Conservation (phyloP, 2,888 invertebrate genomes). For the Leucophora obtusa region DNA sequence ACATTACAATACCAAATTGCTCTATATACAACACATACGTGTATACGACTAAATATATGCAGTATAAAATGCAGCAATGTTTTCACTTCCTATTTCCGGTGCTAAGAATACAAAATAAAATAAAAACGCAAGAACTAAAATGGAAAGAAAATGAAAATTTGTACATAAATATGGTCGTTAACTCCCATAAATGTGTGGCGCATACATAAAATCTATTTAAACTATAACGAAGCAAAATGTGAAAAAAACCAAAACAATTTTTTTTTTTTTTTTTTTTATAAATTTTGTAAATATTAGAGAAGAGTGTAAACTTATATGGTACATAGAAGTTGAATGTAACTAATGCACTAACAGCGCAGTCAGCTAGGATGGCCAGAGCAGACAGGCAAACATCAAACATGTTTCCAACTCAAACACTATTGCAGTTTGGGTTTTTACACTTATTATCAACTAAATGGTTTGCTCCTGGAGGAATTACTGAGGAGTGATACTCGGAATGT, state of each 20-base stretch:
- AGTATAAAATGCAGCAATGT: conserved; percentile 6
- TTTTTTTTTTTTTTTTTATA: too few species aligned
- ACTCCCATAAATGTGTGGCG: conserved; percentile 62
- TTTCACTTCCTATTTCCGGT: conserved; percentile 60
- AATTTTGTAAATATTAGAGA: conserved; percentile 17
- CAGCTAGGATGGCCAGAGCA: background rate
- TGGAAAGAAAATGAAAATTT: conserved; percentile 47
- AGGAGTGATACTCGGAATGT: too few species aligned
- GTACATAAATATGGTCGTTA: conserved; percentile 58
- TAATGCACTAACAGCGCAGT: conserved; percentile 1
- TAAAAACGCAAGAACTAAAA: conserved; percentile 26
- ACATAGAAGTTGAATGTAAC: conserved; percentile 40
- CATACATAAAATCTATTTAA: conserved; percentile 47
- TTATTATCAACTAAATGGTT: too few species aligned
- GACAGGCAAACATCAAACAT: background rate
- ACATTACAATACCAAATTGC: conserved; percentile 11
- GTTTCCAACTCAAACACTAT: conserved; percentile 3
- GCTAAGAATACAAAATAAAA: conserved; percentile 16
- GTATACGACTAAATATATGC: background rate
- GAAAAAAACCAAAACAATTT: conserved; percentile 12
- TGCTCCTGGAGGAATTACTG: too few species aligned
- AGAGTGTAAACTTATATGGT: background rate
- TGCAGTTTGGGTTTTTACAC: too few species aligned
- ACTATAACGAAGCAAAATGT: conserved; percentile 8
- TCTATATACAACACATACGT: conserved; percentile 13